Percentiles rank a stretch among this genome's conserved stretches.
Conservation (phyloP, 2,797 vertebrate genomes). For the Lycodopsis pacificus region DNA sequence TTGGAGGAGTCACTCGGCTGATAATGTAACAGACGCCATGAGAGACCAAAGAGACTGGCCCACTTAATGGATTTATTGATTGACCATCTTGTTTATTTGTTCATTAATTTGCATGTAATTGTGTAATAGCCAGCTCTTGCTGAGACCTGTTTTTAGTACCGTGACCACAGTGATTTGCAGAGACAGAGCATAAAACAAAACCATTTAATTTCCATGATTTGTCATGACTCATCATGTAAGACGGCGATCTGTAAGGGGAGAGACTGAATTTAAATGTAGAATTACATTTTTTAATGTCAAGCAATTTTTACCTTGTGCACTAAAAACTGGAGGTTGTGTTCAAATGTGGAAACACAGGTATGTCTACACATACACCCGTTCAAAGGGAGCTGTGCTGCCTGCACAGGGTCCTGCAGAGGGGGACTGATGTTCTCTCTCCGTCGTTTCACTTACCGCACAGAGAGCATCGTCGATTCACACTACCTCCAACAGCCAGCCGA, state of each 20-base stretch:
- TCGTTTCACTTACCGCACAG: background rate
- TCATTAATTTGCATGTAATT: slow-evolving; percentile 71
- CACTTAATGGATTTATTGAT: slow-evolving; percentile 61
- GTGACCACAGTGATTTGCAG: slow-evolving; percentile 8
- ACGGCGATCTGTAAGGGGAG: background rate
- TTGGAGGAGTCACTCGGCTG: slow-evolving; percentile 16
- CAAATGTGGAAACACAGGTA: background rate
- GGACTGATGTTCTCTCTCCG: background rate
- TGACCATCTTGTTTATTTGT: slow-evolving; percentile 69
- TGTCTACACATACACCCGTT: background rate
- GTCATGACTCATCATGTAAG: slow-evolving; percentile 20
- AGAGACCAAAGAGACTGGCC: slow-evolving; percentile 34
- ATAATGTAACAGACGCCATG: slow-evolving; percentile 23
- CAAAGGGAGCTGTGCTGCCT: background rate
- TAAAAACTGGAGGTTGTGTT: background rate
- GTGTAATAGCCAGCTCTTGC: slow-evolving; percentile 45
- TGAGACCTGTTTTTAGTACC: slow-evolving; percentile 33
- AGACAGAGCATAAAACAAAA: slow-evolving; percentile 33
- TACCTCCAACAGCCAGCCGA: background rate
- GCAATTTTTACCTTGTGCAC: background rate
- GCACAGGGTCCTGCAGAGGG: background rate
- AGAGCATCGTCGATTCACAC: background rate
- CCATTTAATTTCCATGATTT: slow-evolving; percentile 25
- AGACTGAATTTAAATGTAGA: slow-evolving; percentile 6
- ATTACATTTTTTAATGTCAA: background rate